phyloP scores from a whole-genome alignment of 2,888 invertebrate genomes.

The Aplocera efformata region DNA sequence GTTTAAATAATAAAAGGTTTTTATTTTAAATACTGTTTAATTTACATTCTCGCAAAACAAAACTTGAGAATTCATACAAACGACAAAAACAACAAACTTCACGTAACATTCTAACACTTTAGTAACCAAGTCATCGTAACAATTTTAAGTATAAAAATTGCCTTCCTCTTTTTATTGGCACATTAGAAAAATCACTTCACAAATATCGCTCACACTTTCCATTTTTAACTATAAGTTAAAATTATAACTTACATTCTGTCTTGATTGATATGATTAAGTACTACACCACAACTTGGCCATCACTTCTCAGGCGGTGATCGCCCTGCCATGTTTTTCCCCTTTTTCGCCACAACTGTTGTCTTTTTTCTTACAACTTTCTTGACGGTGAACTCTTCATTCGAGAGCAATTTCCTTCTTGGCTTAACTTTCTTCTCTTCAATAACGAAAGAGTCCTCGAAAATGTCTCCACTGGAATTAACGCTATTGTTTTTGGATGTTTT shows the following conservation, averaged over 20 bases:
- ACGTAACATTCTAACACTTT: neutral
- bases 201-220: too few species aligned
- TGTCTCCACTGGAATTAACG: conserved; percentile 60
- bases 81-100: conserved; percentile 13
- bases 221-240: neutral
- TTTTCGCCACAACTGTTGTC: conserved; percentile 45
- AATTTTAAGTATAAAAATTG: conserved; percentile 9
- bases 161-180: conserved; percentile 6
- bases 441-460: conserved; percentile 68
- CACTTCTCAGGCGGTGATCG: conserved; percentile 49
- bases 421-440: conserved; percentile 58
- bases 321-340: conserved; percentile 58
- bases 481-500: conserved; percentile 34
- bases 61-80: conserved; percentile 18
- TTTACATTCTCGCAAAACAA: conserved; percentile 19
- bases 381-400: conserved; percentile 54
- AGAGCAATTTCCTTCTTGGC: conserved; percentile 53
- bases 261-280: conserved; percentile 16
- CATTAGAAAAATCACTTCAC: conserved; percentile 12
- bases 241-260: conserved; percentile 8
- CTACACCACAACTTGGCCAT: neutral
- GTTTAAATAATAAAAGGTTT: too few species aligned
- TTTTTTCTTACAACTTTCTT: conserved; percentile 64
- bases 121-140: neutral
- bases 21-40: conserved; percentile 21